phyloP scores from a whole-genome alignment of 2,113 vertebrate genomes.

The Podilymbus podiceps region DNA sequence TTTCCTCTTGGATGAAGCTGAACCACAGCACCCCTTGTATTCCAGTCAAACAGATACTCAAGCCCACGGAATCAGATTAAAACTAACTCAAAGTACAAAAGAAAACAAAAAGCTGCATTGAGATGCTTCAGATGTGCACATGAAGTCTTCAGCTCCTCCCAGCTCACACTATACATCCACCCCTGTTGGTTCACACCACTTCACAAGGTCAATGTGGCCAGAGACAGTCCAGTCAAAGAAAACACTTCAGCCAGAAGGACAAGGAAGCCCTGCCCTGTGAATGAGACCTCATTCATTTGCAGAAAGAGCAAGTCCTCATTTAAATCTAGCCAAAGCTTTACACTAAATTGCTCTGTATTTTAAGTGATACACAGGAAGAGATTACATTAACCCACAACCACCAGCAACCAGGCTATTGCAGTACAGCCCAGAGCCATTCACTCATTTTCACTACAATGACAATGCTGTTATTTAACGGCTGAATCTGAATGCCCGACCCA shows the following conservation, averaged over 20 bases:
- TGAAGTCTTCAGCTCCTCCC: not conserved
- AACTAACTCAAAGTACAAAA: not conserved
- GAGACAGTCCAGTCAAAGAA: not conserved
- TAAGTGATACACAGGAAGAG: not conserved
- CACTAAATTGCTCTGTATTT: not conserved
- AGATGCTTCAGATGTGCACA: not conserved
- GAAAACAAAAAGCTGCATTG: not conserved
- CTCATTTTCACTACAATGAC: not conserved
- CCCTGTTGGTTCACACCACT: not conserved
- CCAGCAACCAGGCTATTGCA: not conserved
- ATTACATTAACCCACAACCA: not conserved
- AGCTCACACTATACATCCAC: not conserved
- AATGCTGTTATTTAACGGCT: not conserved
- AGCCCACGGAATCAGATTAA: not conserved
- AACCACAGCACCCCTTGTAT: not conserved
- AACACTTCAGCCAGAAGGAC: not conserved
- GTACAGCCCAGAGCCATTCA: not conserved
- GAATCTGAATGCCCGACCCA: not conserved
- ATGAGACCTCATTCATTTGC: not conserved
- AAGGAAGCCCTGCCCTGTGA: not conserved
- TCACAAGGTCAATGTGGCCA: not conserved
- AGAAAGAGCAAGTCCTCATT: not conserved
- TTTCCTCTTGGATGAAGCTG: not conserved
- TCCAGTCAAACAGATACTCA: not conserved
- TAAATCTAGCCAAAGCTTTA: not conserved